Conservation (phyloP, 2,888 invertebrate species). For the Synergus japonicus region DNA sequence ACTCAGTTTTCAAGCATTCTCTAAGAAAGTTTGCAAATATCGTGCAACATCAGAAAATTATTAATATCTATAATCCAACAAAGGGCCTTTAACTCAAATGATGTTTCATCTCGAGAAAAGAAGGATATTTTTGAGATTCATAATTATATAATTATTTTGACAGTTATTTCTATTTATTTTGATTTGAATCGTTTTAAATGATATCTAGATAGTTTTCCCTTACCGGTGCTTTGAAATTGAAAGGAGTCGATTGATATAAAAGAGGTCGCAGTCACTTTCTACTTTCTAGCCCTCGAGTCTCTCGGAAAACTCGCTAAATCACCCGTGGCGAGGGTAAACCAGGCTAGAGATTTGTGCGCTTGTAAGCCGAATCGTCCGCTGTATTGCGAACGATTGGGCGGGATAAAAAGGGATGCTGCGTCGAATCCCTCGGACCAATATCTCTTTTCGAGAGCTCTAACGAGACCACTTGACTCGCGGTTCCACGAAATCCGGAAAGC, state of each 20-base stretch:
- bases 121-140: neutral
- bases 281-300: conserved; percentile 62
- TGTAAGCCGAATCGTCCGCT: conserved; percentile 68
- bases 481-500: conserved; percentile 7
- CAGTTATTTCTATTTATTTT: no score
- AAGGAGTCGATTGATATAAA: conserved; percentile 72
- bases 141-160: neutral
- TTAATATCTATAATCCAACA: no score
- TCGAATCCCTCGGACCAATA: conserved; percentile 64
- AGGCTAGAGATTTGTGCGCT: conserved; percentile 71
- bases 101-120: no score
- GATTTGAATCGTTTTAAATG: neutral
- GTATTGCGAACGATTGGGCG: conserved; percentile 76
- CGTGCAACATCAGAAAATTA: no score
- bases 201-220: neutral
- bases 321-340: conserved; percentile 69
- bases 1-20: conserved; percentile 49
- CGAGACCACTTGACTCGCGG: conserved; percentile 48
- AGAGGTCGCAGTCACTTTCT: conserved; percentile 64
- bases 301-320: conserved; percentile 72
- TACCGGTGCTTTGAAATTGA: neutral
- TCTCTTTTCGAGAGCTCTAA: conserved; percentile 60
- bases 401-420: conserved; percentile 72
- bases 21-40: neutral
- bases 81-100: no score